A percentile compares a stretch with the other conserved stretches of the same genome.
phyloP scores from a whole-genome alignment of 1,140 invertebrate species.

The Nasonia giraulti region DNA sequence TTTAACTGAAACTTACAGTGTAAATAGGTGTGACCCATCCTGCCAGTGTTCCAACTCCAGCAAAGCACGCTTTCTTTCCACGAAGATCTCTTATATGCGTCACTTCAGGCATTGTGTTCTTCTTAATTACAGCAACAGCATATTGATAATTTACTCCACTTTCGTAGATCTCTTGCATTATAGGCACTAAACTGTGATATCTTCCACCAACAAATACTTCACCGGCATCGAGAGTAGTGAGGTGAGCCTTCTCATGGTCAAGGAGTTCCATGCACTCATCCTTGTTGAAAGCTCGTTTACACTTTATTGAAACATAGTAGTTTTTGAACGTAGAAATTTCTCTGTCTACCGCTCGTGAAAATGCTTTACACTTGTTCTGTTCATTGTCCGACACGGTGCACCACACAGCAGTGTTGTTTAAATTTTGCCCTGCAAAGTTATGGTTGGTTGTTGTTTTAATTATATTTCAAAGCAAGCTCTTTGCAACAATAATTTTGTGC shows the following conservation, averaged over 20 bases:
- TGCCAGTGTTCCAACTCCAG: constrained; percentile 91
- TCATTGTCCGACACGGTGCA: constrained; percentile 85
- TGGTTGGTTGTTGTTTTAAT: neutral
- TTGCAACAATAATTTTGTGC: neutral
- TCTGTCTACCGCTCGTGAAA: constrained; percentile 79
- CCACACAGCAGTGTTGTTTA: constrained; percentile 76
- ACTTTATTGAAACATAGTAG: constrained; percentile 79
- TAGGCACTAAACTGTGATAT: constrained; percentile 94
- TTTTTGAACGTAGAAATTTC: constrained; percentile 80
- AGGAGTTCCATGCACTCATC: constrained; percentile 88
- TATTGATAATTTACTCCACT: constrained; percentile 81
- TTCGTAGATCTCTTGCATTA: constrained; percentile 84
- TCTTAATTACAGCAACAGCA: constrained; percentile 90
- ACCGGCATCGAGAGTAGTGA: constrained; percentile 92
- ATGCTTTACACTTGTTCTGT: constrained; percentile 85
- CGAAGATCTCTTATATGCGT: constrained; percentile 80
- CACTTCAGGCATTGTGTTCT: constrained; percentile 79
- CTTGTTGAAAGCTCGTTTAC: constrained; percentile 82
- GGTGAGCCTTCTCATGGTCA: constrained; percentile 85
- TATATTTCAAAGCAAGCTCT: neutral
- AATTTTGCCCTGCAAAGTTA: constrained; percentile 58
- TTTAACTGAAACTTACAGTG: constrained; percentile 51
- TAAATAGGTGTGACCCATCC: constrained; percentile 95
- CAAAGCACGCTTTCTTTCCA: constrained; percentile 89
- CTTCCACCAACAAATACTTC: constrained; percentile 94